Percentiles rank a stretch among this genome's conserved stretches.
These are phyloP conservation scores for Phylloscopus collybita DNA, from an alignment of 2,797 vertebrate genomes.

Conservation along the genomic window DNA sequence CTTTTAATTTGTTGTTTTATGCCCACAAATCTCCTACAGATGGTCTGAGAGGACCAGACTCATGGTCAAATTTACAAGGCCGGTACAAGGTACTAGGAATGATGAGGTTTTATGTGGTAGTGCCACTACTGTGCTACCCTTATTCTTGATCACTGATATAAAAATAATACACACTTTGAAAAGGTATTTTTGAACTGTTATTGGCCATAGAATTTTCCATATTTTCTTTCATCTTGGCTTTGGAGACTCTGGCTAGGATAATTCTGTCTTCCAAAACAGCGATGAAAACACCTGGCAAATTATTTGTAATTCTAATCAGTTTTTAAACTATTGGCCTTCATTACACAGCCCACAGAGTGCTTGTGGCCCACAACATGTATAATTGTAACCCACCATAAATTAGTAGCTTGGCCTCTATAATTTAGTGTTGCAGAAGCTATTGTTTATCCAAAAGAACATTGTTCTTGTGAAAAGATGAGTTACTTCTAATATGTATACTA, in stretches of 20 bases:
- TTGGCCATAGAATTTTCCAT: not conserved
- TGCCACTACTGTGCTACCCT: not conserved
- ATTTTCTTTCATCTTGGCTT: constrained; percentile 24
- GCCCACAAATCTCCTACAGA: not conserved
- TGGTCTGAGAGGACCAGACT: not conserved
- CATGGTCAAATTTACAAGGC: not conserved
- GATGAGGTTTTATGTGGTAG: not conserved
- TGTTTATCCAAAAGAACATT: constrained; percentile 71
- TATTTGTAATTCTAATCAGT: constrained; percentile 72
- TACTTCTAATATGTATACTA: constrained; percentile 62
- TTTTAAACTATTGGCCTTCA: constrained; percentile 71
- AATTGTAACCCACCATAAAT: constrained; percentile 70
- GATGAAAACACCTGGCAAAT: constrained; percentile 64
- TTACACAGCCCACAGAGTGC: constrained; percentile 69
- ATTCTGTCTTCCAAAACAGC: constrained; percentile 34
- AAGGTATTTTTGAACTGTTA: not conserved
- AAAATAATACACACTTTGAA: not conserved
- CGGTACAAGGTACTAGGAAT: not conserved
- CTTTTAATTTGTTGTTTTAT: not conserved
- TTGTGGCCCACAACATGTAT: constrained; percentile 70
- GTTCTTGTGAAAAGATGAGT: constrained; percentile 65
- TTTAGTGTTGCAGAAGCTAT: constrained; percentile 63
- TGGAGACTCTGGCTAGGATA: constrained; percentile 26
- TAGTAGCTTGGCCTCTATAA: constrained; percentile 62
- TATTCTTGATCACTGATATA: not conserved